Evolutionary conservation across 2,888 invertebrate genomes (phyloP).

Genomic region (Diplolepis rosae): DNA sequence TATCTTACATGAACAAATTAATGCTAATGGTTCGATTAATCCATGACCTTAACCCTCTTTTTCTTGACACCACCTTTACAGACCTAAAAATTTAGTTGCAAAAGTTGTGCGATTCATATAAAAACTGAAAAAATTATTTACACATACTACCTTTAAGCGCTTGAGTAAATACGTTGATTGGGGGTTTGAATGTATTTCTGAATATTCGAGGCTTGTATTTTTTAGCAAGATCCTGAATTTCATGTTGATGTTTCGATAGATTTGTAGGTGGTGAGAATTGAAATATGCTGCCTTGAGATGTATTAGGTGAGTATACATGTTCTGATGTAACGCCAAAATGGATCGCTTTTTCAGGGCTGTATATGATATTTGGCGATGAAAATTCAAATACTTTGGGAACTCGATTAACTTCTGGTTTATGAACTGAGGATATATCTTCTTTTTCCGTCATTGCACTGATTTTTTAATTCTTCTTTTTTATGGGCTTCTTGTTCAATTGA

Average conservation of each 20-base stretch:
- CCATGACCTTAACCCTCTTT: too few relatives aligned
- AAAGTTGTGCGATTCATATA: too few relatives aligned
- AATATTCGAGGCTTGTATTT: slow-evolving; percentile 53
- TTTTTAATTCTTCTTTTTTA: too few relatives aligned
- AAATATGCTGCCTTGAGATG: slow-evolving; percentile 39
- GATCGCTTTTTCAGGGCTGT: slow-evolving; percentile 45
- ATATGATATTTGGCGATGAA: slow-evolving; percentile 53
- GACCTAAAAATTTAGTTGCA: too few relatives aligned
- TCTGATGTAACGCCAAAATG: slow-evolving; percentile 43
- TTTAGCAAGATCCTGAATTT: slow-evolving; percentile 18
- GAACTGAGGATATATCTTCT: not conserved
- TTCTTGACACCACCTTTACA: too few relatives aligned
- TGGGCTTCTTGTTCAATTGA: too few relatives aligned
- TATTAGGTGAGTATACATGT: slow-evolving; percentile 37
- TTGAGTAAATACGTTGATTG: slow-evolving; percentile 50
- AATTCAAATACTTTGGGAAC: slow-evolving; percentile 51
- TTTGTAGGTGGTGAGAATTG: slow-evolving; percentile 56
- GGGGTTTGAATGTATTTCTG: slow-evolving; percentile 50
- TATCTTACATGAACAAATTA: too few relatives aligned
- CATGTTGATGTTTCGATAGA: not conserved
- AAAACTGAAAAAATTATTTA: too few relatives aligned
- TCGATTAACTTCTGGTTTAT: slow-evolving; percentile 8
- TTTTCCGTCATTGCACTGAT: slow-evolving; percentile 6
- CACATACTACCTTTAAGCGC: slow-evolving; percentile 52
- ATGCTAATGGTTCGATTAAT: too few relatives aligned